phyloP scores from a whole-genome alignment of 2,888 invertebrate species.

The Tuberolachnus salignus region DNA sequence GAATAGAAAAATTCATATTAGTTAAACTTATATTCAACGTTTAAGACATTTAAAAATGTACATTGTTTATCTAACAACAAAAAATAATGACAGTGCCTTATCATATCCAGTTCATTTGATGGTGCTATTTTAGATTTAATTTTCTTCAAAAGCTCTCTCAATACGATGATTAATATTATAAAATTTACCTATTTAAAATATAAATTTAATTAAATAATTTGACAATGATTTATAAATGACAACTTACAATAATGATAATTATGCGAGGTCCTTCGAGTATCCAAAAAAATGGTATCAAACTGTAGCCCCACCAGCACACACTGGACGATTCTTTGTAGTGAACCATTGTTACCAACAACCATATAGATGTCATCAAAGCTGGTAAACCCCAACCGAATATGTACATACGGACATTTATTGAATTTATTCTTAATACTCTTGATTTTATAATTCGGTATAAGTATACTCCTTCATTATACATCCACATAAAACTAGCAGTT shows the following conservation, averaged over 20 bases:
- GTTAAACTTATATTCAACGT: not conserved
- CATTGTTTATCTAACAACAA: not conserved
- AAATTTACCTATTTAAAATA: constrained; percentile 31
- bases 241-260: constrained; percentile 77
- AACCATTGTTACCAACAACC: constrained; percentile 67
- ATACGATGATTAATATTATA: constrained; percentile 45
- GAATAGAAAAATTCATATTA: too few relatives aligned
- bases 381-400: constrained; percentile 76
- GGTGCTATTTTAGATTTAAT: constrained; percentile 51
- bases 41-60: not conserved
- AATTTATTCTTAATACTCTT: constrained; percentile 52
- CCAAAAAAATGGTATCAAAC: constrained; percentile 82
- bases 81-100: constrained; percentile 28
- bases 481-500: constrained; percentile 94
- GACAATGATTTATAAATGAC: not conserved
- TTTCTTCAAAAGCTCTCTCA: constrained; percentile 47
- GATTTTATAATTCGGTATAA: constrained; percentile 68
- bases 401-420: constrained; percentile 49
- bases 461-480: constrained; percentile 93
- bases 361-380: constrained; percentile 70
- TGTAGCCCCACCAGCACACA: constrained; percentile 84
- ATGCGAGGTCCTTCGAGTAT: constrained; percentile 87
- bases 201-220: constrained; percentile 30
- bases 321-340: constrained; percentile 65
- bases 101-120: constrained; percentile 47